Base-by-base conservation (phyloP, 2,113 vertebrate species). In the Bos javanicus region DNA sequence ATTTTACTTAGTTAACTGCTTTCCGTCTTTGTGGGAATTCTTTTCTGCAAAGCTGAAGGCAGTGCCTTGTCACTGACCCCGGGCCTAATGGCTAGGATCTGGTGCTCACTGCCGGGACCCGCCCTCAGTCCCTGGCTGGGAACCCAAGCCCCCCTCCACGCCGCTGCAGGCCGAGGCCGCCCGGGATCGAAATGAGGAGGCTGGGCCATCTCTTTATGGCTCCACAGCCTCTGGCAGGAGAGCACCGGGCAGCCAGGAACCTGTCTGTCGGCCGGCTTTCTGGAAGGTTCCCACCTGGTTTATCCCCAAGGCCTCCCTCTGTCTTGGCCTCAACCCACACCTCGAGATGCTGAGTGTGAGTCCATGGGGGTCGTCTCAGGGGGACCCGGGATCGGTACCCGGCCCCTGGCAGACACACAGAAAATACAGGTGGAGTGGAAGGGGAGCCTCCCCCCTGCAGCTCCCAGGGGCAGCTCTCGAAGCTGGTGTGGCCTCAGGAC, bases 101-200 rank as follows among this genome's bases (percentile, higher is more conserved):
- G n/a, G 64, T 12, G 17, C 64, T 6, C 64, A 21, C 19, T 0
- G 9, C 9, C 1, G 9, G n/a, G 33, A 36, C 33, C 17, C 64
- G 2, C 8, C n/a, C n/a, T 11, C 17, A 0, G 9, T 36, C n/a
- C 36, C 64, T 36, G 33, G 33, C 64, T 36, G n/a, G 17, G n/a
- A 71, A 36, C n/a, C 64, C 17, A 36, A 71, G 64, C 17, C n/a
- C 64, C 11, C 3, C 9, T 36, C 19, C n/a, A 71, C 0, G 19
- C 64, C 1, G 2, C n/a, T 23, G 9, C n/a, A 36, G 64, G 17
- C 64, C 1, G 2, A n/a, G 33, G 62, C 33, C 33, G 0, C 33
- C 7, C 1, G 9, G 4, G n/a, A 23, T 71, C n/a, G 21, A 21
- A 71, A 21, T 6, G 17, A 71, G 62, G 19, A 28, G 33, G 15